These are phyloP conservation scores for Marisa cornuarietis DNA, from an alignment of 1,140 invertebrate species.

Conservation along the genomic window DNA sequence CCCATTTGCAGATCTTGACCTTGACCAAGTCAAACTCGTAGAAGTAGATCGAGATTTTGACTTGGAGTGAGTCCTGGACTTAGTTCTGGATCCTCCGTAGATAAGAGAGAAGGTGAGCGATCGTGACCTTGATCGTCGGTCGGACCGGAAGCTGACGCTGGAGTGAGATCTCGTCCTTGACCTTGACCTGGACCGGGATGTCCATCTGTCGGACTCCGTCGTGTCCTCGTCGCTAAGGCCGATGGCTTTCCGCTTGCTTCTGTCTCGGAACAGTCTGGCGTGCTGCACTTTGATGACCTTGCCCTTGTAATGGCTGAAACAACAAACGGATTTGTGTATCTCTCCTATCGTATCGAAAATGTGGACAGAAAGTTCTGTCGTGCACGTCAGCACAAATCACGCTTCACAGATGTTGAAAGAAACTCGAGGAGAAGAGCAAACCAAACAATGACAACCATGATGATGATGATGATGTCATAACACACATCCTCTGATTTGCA, in stretches of 20 bases:
- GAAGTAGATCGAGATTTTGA: not conserved
- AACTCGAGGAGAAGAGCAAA: no score
- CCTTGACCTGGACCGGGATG: not conserved
- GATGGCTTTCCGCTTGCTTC: not conserved
- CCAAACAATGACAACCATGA: not conserved
- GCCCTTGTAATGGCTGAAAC: slow-evolving; percentile 46
- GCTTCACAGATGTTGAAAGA: no score
- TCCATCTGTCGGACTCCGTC: not conserved
- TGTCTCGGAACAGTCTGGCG: slow-evolving; percentile 45
- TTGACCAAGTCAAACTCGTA: no score
- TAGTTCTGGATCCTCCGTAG: not conserved
- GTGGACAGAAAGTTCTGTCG: no score
- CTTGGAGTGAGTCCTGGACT: not conserved
- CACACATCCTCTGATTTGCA: not conserved
- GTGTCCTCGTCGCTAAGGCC: not conserved
- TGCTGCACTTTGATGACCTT: slow-evolving; percentile 51
- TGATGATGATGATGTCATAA: not conserved
- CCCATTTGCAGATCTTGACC: no score
- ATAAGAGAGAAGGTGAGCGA: not conserved
- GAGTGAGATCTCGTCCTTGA: slow-evolving; percentile 2
- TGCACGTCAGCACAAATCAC: no score
- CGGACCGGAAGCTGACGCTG: slow-evolving; percentile 4
- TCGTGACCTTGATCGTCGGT: slow-evolving; percentile 5
- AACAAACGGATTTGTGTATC: not conserved
- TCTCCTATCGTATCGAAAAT: no score